Conservation (phyloP, 1,140 invertebrate species). For the Mamestra configurata region DNA sequence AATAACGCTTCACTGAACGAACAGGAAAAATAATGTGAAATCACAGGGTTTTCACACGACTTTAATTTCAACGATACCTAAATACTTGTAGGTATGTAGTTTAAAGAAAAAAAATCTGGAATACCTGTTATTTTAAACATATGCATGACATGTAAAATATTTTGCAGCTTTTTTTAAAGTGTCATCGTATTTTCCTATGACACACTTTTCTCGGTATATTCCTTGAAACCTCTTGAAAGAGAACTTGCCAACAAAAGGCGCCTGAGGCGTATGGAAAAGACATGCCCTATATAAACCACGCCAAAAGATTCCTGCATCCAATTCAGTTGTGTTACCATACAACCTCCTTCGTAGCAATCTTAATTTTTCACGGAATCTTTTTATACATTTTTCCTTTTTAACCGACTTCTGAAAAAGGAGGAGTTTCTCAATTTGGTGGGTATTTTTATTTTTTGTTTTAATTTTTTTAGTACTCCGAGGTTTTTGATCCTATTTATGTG, state of each 20-base stretch:
- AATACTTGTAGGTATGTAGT: too few relatives aligned
- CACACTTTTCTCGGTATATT: not conserved
- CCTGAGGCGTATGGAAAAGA: not conserved
- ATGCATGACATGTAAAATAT: not conserved
- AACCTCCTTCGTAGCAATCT: not conserved
- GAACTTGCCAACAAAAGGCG: not conserved
- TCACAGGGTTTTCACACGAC: not conserved
- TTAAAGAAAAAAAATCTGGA: too few relatives aligned
- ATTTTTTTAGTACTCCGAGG: too few relatives aligned
- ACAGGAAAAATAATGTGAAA: constrained; percentile 22
- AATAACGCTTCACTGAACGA: not conserved
- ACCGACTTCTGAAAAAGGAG: too few relatives aligned
- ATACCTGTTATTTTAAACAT: too few relatives aligned
- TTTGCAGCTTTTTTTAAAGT: not conserved
- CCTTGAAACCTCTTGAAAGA: not conserved
- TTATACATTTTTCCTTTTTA: too few relatives aligned
- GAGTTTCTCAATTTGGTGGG: too few relatives aligned
- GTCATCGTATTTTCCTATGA: not conserved
- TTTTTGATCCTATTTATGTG: too few relatives aligned
- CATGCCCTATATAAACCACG: not conserved
- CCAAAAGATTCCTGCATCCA: not conserved
- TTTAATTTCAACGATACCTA: not conserved
- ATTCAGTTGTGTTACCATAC: not conserved
- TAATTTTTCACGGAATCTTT: too few relatives aligned
- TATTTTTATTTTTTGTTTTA: too few relatives aligned